phyloP scores from a whole-genome alignment of 2,797 vertebrate species.

The Danio jaintianensis region DNA sequence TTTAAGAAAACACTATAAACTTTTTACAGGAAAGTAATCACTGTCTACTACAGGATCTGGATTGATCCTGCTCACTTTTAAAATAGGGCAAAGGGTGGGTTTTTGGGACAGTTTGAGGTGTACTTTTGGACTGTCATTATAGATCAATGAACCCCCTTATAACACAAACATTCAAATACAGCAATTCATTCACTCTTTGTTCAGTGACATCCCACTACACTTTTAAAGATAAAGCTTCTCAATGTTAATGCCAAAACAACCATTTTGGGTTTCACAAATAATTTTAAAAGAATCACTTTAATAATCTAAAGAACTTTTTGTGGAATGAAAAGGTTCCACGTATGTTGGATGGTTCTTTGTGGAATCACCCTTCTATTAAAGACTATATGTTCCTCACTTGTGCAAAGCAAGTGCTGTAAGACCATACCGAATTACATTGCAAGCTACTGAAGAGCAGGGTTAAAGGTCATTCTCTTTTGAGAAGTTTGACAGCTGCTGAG shows the following conservation, averaged over 20 bases:
- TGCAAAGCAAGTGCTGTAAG: not conserved
- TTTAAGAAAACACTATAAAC: conserved; percentile 19
- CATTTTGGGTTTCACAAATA: too few relatives aligned
- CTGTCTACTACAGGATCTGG: conserved; percentile 36
- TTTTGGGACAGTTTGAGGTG: not conserved
- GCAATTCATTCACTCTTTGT: too few relatives aligned
- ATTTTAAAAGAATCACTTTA: too few relatives aligned
- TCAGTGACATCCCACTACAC: too few relatives aligned
- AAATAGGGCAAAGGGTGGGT: conserved; percentile 43
- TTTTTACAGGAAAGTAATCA: conserved; percentile 33
- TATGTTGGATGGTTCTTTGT: too few relatives aligned
- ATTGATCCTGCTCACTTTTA: conserved; percentile 33
- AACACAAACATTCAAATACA: not conserved
- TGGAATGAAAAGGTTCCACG: too few relatives aligned
- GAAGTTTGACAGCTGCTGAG: conserved; percentile 34
- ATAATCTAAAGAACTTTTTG: too few relatives aligned
- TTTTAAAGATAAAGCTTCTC: too few relatives aligned
- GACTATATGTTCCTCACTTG: too few relatives aligned
- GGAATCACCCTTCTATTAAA: too few relatives aligned
- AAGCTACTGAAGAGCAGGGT: conserved; percentile 11
- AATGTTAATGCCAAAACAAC: too few relatives aligned
- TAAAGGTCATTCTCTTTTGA: conserved; percentile 16
- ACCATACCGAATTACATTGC: not conserved
- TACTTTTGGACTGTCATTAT: not conserved
- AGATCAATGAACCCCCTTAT: not conserved